Evolutionary conservation across 1,140 invertebrate species (phyloP), one percentile per base, ranked within the genome.

Genomic region (Bombyx mandarina): DNA sequence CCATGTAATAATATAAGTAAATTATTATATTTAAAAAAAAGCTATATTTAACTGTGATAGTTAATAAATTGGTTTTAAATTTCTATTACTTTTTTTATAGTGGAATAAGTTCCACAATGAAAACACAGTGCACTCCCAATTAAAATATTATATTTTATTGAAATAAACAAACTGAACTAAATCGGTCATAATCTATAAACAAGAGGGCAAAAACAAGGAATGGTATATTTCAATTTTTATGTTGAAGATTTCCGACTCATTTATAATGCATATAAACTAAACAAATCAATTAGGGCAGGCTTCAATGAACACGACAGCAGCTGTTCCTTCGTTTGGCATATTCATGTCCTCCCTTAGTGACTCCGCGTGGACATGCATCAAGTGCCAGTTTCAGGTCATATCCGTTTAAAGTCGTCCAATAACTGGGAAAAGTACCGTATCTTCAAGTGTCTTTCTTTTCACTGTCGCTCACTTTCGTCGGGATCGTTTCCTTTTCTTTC

Each of bases 401-500:
- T 83, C 79, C 79, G 81, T 82, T 77, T 68, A 82, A 72, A 79
- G 79, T 78, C 81, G 73, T 82, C 82, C 82, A 82, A 79, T 72
- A 72, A 65, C 73, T 69, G 77, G 66, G 70, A 61, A 63, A 45
- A 58, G 56, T 57, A 58, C 60, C 59, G 53, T 64, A 55, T 56
- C 75, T 69, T 86, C 83, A 86, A 70, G 83, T 86, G 67, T 86
- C 83, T 75, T 75, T 79, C 66, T 86, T 86, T 74, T 86, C 83
- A 68, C 79, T 79, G 65, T 86, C 82, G 59, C 64, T 79, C 8
- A 84, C 67, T n/a, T 22, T 45, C 18, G 74, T 59, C 35, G 66
- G 57, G 12, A 58, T 66, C 42, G 57, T 54, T 7, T 87, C 84
- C 72, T 91, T 91, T 66, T 92, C 91, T 63, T 90, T 89, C 58